phyloP scores from a whole-genome alignment of 2,113 vertebrate species.

The Odobenus rosmarus region DNA sequence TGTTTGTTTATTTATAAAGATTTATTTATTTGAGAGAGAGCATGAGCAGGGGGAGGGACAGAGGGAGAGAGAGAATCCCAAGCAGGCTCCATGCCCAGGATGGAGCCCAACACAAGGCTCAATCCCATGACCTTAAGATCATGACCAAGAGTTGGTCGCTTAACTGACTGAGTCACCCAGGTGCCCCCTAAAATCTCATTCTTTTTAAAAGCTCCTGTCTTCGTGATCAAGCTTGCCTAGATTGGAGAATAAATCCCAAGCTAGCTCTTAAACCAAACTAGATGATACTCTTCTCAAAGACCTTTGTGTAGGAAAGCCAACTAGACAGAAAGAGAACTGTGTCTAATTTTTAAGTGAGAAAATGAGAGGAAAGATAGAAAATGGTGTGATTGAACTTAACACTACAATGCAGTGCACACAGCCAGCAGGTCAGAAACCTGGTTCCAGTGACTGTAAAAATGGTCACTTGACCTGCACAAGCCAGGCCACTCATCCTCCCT shows the following conservation, averaged over 20 bases:
- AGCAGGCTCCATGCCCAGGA: neutral
- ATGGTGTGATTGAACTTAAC: neutral
- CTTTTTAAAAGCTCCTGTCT: neutral
- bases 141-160: neutral
- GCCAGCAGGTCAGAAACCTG: neutral
- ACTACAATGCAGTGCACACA: neutral
- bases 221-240: neutral
- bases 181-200: neutral
- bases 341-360: neutral
- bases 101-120: neutral
- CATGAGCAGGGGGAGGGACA: too few species aligned
- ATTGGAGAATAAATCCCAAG: conserved; percentile 18
- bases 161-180: neutral
- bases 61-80: neutral
- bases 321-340: neutral
- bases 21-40: too few species aligned
- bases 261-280: neutral
- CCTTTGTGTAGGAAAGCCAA: neutral
- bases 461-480: neutral
- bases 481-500: neutral
- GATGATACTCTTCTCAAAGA: conserved; percentile 35
- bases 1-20: too few species aligned
- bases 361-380: neutral
- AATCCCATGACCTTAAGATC: neutral
- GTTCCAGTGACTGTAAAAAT: neutral